phyloP scores from a whole-genome alignment of 2,797 vertebrate species.

The Brachyalestes nurse region DNA sequence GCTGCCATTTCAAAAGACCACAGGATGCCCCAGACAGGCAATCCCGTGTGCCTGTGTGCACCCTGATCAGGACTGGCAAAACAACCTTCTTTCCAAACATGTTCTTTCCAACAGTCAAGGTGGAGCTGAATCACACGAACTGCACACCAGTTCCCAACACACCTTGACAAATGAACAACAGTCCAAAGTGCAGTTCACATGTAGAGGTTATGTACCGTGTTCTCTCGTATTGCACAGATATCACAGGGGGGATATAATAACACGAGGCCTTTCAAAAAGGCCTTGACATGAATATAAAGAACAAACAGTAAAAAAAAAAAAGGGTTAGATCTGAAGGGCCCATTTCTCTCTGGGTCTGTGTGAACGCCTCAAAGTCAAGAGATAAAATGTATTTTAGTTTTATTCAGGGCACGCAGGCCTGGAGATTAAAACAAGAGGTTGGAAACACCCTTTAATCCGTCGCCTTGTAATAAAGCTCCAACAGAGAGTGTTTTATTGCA shows the following conservation, averaged over 20 bases:
- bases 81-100: constrained; percentile 23
- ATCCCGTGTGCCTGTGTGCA: constrained; percentile 38
- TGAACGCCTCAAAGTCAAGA: constrained; percentile 2
- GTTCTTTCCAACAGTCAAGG: constrained; percentile 2
- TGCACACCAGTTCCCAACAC: neutral
- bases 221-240: neutral
- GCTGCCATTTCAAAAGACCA: constrained; percentile 39
- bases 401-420: constrained; percentile 30
- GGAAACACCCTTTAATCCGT: constrained; percentile 51
- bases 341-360: constrained; percentile 18
- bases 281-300: constrained; percentile 20
- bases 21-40: constrained; percentile 26
- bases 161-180: constrained; percentile 13
- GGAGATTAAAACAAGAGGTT: constrained; percentile 43
- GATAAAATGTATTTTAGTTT: constrained; percentile 21
- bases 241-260: neutral
- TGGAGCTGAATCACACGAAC: neutral
- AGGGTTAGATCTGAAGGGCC: constrained; percentile 4
- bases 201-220: neutral
- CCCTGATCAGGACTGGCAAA: constrained; percentile 40
- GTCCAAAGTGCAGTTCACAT: neutral
- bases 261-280: neutral
- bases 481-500: constrained; percentile 24
- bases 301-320: constrained; percentile 14
- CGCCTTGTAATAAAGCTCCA: constrained; percentile 39